Conservation (phyloP, 64 coral and sea anemone species). For the Hydrozoanthus tunicans region DNA sequence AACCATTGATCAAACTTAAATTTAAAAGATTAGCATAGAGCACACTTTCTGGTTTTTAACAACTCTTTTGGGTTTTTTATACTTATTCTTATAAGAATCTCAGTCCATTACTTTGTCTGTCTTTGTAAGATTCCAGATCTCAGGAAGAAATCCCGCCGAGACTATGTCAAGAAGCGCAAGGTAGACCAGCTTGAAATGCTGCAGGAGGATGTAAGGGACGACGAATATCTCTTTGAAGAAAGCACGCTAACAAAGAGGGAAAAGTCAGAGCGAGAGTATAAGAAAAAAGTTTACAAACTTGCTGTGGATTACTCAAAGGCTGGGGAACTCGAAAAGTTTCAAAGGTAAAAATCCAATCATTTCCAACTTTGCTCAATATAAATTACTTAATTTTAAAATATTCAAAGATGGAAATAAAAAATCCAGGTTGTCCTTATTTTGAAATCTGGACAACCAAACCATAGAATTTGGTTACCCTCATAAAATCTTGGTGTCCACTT, state of each 20-base stretch:
- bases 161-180: conserved; percentile 90
- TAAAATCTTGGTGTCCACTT: too few species aligned
- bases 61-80: too few species aligned
- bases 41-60: too few species aligned
- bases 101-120: not conserved
- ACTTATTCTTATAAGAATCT: not conserved
- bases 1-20: too few species aligned
- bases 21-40: too few species aligned
- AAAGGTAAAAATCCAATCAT: conserved; percentile 36
- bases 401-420: too few species aligned
- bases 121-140: conserved; percentile 81
- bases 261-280: conserved; percentile 85
- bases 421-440: too few species aligned
- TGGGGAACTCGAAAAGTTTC: conserved; percentile 88
- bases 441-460: too few species aligned
- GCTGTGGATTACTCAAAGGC: conserved; percentile 87
- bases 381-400: too few species aligned
- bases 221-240: conserved; percentile 96
- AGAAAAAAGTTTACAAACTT: conserved; percentile 85
- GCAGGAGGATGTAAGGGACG: conserved; percentile 86
- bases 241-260: conserved; percentile 66
- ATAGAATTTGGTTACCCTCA: too few species aligned
- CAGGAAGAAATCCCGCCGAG: conserved; percentile 85
- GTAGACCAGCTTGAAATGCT: conserved; percentile 97
- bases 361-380: too few species aligned